Base-by-base conservation (phyloP, 2,113 vertebrate species). In the Pardalotus punctatus region DNA sequence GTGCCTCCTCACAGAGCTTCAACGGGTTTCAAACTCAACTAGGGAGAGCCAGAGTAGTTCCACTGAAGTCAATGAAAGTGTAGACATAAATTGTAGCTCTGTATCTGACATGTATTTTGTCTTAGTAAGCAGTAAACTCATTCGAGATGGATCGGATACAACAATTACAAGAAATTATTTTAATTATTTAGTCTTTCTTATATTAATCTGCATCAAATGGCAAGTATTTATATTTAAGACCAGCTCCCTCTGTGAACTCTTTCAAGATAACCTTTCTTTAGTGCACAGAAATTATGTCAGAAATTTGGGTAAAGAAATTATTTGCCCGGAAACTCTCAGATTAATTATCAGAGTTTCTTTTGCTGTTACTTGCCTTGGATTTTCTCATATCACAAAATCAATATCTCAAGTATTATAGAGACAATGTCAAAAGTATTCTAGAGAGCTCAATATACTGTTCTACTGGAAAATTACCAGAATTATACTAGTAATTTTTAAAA, bases 1-100 rank as follows among this genome's bases (percentile, higher is more conserved):
- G 23, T 69, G 86, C 93, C 93, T 95, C 81, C 80, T 97, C 86
- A 70, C 42, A 81, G 81, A 81, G 76, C 48, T 93, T 93, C 88
- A 95, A 81, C 82, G 58, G 48, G 20, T 88, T 85, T 70, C 64
- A 71, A 82, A 43, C 22, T 74, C 76, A 60, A 33, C 33, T 90
- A 48, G n/a, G 33, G 36, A 90, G 48, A 78, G 67, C 14, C 19
- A 33, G 25, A 23, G 7, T 73, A 57, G 16, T 10, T 88, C 18
- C 50, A 90, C 13, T 60, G 71, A 83, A 94, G 54, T 58, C 58
- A 78, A 4, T 70, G 50, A 51, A 91, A 92, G 35, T 40, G 58
- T 29, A 80, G 22, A 29, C 60, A 74, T 67, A 71, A 90, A 71
- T 24, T 56, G 7, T 80, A 83, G 13, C 28, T 88, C 58, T 2